Conservation (phyloP, 2,797 vertebrate species). For the Myotis daubentonii region DNA sequence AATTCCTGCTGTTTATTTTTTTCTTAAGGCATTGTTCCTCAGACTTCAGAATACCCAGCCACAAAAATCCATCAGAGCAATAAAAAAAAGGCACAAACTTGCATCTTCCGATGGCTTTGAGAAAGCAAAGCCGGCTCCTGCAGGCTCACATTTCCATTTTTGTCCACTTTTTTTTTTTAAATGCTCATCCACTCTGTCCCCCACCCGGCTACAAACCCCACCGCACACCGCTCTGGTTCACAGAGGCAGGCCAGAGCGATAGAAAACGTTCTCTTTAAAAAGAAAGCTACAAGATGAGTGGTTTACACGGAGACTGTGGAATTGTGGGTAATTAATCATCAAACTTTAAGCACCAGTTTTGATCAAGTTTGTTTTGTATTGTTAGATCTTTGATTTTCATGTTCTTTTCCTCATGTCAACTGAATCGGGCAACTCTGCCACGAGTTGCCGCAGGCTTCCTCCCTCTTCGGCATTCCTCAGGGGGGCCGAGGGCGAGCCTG, state of each 20-base stretch:
- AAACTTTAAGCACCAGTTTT: slow-evolving; percentile 88
- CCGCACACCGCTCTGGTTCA: slow-evolving; percentile 52
- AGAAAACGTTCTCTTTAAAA: slow-evolving; percentile 58
- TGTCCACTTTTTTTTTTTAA: slow-evolving; percentile 62
- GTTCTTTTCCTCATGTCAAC: background rate
- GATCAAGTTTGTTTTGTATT: slow-evolving; percentile 78
- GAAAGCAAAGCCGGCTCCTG: slow-evolving; percentile 85
- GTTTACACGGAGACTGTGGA: slow-evolving; percentile 84
- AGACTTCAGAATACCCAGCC: slow-evolving; percentile 90
- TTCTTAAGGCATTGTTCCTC: slow-evolving; percentile 96
- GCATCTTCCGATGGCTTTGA: slow-evolving; percentile 88
- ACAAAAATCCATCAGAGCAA: slow-evolving; percentile 89
- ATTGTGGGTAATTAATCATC: slow-evolving; percentile 78
- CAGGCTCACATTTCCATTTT: slow-evolving; percentile 76
- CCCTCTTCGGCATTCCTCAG: slow-evolving; percentile 56
- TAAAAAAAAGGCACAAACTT: slow-evolving; percentile 94
- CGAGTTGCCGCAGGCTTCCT: background rate
- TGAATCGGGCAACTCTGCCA: background rate
- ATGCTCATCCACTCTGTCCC: slow-evolving; percentile 74
- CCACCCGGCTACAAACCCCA: slow-evolving; percentile 76
- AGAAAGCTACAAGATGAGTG: slow-evolving; percentile 84
- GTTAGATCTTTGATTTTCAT: slow-evolving; percentile 77
- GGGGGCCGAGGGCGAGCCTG: slow-evolving; percentile 67
- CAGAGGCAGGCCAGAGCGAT: slow-evolving; percentile 80
- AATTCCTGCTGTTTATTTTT: slow-evolving; percentile 79